Evolutionary conservation across 2,888 invertebrate species (phyloP), one percentile per base, ranked within the genome.

Genomic region (Adelphocoris suturalis): DNA sequence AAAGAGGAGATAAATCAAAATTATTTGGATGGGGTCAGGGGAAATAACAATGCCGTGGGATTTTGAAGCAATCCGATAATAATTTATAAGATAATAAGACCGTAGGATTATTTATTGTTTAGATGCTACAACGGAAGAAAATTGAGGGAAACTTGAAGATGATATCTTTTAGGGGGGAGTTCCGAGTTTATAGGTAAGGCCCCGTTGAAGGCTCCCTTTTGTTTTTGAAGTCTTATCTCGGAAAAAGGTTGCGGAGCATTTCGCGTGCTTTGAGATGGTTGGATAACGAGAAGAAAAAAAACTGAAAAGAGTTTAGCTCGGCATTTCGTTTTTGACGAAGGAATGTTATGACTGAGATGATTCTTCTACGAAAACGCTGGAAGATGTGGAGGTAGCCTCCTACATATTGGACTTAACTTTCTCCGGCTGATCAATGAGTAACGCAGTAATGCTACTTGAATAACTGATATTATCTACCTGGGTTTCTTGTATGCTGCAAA

Each of bases 21-120:
- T 80, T 78, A 88, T 80, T 88, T 57, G 86, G 75, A 61, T 37
- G 57, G 86, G 86, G 86, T 61, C 75, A 86, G 86, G 86, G 19
- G 19, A 68, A 68, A 68, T 48, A 78, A 87, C 80, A 80, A 88
- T 86, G 86, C 86, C 89, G 81, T 81, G 81, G 89, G 89, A 81
- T 81, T 89, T 86, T 61, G 81, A 89, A 46, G 46, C 46, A 80
- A 81, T 89, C 81, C 89, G 89, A 89, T 89, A 89, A 89, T 89
- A 89, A 81, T 89, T 89, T 89, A 89, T 89, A 89, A 89, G 89
- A 89, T 89, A 89, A 89, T 89, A 89, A 89, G 81, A 52, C 80
- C 80, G n/a, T 75, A 81, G 89, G 88, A 81, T 89, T 89, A 89
- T 89, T 89, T 89, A 89, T 81, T 89, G 89, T 89, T 75, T 86